Conservation (phyloP, 2,113 vertebrate species). For the Rhea americana region DNA sequence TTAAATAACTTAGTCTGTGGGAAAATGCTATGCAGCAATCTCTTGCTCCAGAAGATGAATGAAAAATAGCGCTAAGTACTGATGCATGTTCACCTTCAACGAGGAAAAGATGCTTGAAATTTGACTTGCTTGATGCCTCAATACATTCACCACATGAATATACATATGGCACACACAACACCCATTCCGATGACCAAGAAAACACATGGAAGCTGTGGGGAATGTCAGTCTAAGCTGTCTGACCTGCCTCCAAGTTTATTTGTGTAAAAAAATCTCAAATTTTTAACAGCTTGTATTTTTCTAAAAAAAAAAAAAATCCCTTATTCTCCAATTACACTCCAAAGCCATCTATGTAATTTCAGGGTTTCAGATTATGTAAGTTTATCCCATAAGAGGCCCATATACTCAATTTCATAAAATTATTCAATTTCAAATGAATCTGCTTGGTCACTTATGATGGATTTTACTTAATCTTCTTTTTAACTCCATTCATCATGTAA, state of each 20-base stretch:
- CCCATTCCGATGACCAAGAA: background rate
- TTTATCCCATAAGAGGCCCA: background rate
- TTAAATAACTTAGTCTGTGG: background rate
- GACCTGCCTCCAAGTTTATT: background rate
- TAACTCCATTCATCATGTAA: background rate
- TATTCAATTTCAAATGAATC: background rate
- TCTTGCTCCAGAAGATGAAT: background rate
- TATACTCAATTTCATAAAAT: background rate
- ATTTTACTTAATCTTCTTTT: background rate
- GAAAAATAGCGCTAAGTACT: background rate
- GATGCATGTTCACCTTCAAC: background rate
- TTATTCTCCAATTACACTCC: background rate
- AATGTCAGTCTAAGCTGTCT: background rate
- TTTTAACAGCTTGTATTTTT: background rate
- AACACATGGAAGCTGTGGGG: background rate
- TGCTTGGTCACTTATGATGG: background rate
- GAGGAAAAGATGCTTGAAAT: background rate
- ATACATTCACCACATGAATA: background rate
- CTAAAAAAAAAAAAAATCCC: background rate
- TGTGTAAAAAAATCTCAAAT: background rate
- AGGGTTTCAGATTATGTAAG: background rate
- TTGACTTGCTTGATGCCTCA: background rate
- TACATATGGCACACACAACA: background rate
- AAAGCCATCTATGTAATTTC: background rate
- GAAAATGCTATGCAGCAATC: background rate